These are phyloP conservation scores for Cactoblastis cactorum DNA, from an alignment of 2,888 invertebrate genomes.

Conservation along the genomic window DNA sequence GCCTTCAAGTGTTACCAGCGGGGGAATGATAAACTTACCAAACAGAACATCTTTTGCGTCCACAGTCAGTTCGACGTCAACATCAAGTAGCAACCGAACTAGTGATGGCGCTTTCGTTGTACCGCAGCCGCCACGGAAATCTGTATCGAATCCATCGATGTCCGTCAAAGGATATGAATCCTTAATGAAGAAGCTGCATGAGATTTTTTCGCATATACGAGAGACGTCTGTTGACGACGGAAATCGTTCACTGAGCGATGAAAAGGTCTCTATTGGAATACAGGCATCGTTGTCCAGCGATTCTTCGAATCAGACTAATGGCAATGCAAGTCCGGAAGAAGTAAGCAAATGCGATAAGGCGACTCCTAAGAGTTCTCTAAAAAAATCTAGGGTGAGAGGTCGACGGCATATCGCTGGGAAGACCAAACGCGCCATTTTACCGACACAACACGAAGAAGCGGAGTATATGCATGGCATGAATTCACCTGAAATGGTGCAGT, in stretches of 20 bases:
- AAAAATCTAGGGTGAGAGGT: slow-evolving; percentile 65
- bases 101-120: slow-evolving; percentile 73
- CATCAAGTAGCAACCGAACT: slow-evolving; percentile 64
- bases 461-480: slow-evolving; percentile 69
- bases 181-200: slow-evolving; percentile 64
- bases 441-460: slow-evolving; percentile 65
- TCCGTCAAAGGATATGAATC: slow-evolving; percentile 68
- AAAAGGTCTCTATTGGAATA: slow-evolving; percentile 64
- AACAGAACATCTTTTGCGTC: slow-evolving; percentile 69
- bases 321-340: slow-evolving; percentile 67
- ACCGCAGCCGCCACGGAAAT: slow-evolving; percentile 70
- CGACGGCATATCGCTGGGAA: slow-evolving; percentile 63
- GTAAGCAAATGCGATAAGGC: slow-evolving; percentile 58
- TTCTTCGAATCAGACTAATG: slow-evolving; percentile 49
- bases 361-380: slow-evolving; percentile 77
- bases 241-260: slow-evolving; percentile 50
- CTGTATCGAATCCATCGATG: slow-evolving; percentile 53
- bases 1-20: slow-evolving; percentile 71
- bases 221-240: slow-evolving; percentile 52
- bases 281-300: slow-evolving; percentile 57
- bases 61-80: slow-evolving; percentile 61
- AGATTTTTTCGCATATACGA: slow-evolving; percentile 62
- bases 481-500: slow-evolving; percentile 72
- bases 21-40: slow-evolving; percentile 62
- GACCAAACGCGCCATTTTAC: slow-evolving; percentile 64